Conservation (phyloP, 2,797 vertebrate species). For the Semotilus atromaculatus region DNA sequence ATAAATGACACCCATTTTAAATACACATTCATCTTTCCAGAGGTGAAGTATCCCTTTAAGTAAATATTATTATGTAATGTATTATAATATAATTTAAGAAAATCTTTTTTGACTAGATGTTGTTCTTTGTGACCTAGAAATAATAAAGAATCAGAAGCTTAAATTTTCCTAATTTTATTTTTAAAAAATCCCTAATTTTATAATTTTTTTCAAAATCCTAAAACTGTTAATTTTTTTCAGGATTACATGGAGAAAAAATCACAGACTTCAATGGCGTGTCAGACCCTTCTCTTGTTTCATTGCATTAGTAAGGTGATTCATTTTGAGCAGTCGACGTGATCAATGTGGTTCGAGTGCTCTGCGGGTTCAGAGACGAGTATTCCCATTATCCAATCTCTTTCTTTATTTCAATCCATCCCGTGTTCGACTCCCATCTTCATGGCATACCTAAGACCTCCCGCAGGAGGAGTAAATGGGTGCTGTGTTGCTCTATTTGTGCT, state of each 20-base stretch:
- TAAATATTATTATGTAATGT: not conserved
- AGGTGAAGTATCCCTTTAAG: no score
- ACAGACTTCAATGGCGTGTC: not conserved
- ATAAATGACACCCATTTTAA: no score
- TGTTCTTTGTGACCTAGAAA: not conserved
- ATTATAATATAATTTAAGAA: not conserved
- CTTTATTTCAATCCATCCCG: conserved; percentile 13
- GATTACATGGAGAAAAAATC: not conserved
- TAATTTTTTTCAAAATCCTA: not conserved
- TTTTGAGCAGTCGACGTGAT: not conserved
- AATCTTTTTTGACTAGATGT: not conserved
- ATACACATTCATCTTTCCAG: no score
- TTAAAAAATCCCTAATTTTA: not conserved
- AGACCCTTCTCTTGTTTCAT: not conserved
- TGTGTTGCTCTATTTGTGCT: conserved; percentile 84
- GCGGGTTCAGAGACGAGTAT: conserved; percentile 7
- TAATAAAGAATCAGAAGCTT: not conserved
- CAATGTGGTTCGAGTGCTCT: not conserved
- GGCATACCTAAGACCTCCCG: conserved; percentile 48
- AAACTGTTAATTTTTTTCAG: not conserved
- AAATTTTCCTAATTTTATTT: not conserved
- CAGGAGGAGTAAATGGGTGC: conserved; percentile 71
- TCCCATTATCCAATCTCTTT: not conserved
- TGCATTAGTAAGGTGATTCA: not conserved
- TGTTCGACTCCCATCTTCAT: conserved; percentile 57